These are phyloP conservation scores for Hydractinia symbiolongicarpus DNA, from an alignment of 30 jellyfish, hydroid and myxozoan species.

Conservation along the genomic window DNA sequence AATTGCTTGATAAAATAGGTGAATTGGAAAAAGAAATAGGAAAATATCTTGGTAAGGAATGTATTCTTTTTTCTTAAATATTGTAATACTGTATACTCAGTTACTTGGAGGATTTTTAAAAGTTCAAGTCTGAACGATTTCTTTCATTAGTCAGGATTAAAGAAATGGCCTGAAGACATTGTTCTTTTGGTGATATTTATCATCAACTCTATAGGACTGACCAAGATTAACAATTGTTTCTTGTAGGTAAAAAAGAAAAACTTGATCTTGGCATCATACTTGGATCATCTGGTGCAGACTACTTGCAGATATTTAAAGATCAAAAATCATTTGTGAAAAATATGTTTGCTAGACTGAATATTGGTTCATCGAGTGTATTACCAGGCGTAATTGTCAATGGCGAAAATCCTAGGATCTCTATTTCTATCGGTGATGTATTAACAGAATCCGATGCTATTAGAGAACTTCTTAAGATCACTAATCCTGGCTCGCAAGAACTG, in stretches of 20 bases:
- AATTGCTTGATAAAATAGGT: conserved; percentile 44
- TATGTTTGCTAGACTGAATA: conserved; percentile 16
- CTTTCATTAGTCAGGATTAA: no score
- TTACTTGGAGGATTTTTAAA: no score
- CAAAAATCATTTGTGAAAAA: conserved; percentile 45
- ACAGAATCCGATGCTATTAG: background rate
- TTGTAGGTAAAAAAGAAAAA: conserved; percentile 41
- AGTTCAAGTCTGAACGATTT: no score
- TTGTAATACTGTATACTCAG: no score
- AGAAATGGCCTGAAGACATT: no score
- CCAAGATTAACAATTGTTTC: no score
- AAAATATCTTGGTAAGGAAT: background rate
- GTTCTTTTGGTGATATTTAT: no score
- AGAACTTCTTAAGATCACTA: background rate
- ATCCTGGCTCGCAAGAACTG: conserved; percentile 6
- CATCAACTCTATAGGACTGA: no score
- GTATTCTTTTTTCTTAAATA: no score
- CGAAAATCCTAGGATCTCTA: conserved; percentile 20
- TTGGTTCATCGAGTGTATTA: conserved; percentile 31
- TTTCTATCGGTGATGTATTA: conserved; percentile 37
- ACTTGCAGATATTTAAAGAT: conserved; percentile 22
- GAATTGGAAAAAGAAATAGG: conserved; percentile 49
- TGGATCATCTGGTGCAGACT: conserved; percentile 52
- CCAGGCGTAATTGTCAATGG: conserved; percentile 45
- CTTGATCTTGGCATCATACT: conserved; percentile 65